phyloP scores from a whole-genome alignment of 2,888 invertebrate species.

The Diadegma fenestrale region DNA sequence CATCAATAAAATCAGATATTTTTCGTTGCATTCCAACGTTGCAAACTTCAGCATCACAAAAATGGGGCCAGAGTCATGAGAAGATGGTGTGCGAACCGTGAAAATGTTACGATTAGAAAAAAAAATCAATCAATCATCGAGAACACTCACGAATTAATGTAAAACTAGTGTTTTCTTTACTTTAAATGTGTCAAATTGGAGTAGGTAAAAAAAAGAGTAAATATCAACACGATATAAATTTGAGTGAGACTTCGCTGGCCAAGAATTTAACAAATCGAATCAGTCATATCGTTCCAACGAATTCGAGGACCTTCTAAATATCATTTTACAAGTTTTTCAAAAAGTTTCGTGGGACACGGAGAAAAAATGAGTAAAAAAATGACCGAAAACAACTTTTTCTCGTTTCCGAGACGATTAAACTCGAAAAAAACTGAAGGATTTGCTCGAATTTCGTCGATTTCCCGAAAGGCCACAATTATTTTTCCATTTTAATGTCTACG shows the following conservation, averaged over 20 bases:
- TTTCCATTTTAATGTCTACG: background rate
- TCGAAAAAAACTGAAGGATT: background rate
- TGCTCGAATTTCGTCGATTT: constrained; percentile 1
- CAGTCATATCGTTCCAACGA: constrained; percentile 12
- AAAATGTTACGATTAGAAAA: constrained; percentile 27
- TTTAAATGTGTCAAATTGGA: constrained; percentile 1
- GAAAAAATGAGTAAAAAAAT: background rate
- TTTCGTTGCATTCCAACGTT: no score
- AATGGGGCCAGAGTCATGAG: constrained; percentile 2
- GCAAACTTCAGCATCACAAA: no score
- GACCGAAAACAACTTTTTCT: background rate
- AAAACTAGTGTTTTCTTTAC: background rate
- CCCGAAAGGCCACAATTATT: constrained; percentile 12
- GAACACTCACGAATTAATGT: constrained; percentile 28
- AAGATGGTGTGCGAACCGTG: constrained; percentile 20
- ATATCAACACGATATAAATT: constrained; percentile 22
- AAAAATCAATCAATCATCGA: constrained; percentile 52
- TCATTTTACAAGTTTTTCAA: background rate
- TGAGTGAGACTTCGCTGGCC: constrained; percentile 20
- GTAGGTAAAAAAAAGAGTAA: constrained; percentile 22
- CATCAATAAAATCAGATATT: no score
- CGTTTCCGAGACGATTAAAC: background rate
- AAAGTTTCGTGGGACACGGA: constrained; percentile 19
- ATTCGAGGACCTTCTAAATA: background rate
- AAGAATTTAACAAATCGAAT: constrained; percentile 14